Evolutionary conservation across 2,113 vertebrate genomes (phyloP), one percentile per base, ranked within the genome.

Genomic region (Talpa occidentalis): DNA sequence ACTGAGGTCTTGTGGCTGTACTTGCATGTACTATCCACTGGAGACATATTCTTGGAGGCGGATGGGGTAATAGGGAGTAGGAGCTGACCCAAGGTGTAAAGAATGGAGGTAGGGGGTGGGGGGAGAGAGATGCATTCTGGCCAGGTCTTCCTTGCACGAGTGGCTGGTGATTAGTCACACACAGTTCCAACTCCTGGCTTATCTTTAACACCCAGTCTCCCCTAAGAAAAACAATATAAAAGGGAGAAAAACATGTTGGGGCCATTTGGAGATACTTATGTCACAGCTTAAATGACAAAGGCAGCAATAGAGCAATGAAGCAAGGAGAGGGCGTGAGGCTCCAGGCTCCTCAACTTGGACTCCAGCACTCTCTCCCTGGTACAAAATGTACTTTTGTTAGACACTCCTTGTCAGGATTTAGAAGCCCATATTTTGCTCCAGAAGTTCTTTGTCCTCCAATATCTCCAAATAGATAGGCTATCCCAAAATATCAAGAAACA

Each of bases 201-300:
- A 97, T 96, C 93, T 94, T 97, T 96, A 96, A 97, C 92, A 93
- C 52, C 6, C 64, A 80, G 79, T 84, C 67, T 78, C 56, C 73
- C 56, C 93, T 77, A 96, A 95, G 90, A 96, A 24, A 96, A 97
- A 95, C 76, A 94, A 70, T 56, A 62, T 12, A 59, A 81, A 92
- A 69, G 42, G 88, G 90, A 96, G 69, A 28, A 96, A 96, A 95
- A 93, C 79, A 94, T 67, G 73, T 74, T 37, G 52, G 60, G 88
- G 40, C 81, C 72, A 52, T 90, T 95, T 92, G 69, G 80, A 82
- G 95, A 73, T 66, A 67, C 35, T 67, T 44, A 78, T 10, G 0
- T 90, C 93, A 76, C 40, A 78, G 56, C 54, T 74, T 30, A 3
- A 77, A 26, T 28, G 81, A 37, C 78, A 69, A n/a, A 66, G 52